A percentile compares a stretch with the other conserved stretches of the same genome.
These are phyloP conservation scores for Pyrrhia umbra DNA, from an alignment of 2,888 invertebrate genomes.

Conservation along the genomic window DNA sequence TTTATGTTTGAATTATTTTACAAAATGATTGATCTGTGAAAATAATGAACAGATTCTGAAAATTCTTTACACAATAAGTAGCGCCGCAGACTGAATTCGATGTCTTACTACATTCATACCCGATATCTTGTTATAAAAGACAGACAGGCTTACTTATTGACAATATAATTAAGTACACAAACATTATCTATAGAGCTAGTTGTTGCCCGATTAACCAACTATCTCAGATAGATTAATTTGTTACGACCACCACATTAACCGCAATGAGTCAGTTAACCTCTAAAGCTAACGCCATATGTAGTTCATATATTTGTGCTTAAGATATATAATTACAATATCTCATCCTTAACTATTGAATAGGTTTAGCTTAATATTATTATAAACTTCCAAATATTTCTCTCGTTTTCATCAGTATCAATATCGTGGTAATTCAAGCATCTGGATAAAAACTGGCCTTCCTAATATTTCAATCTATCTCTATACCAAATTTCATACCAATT, in stretches of 20 bases:
- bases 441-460: no score
- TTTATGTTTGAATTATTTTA: no score
- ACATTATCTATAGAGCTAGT: background rate
- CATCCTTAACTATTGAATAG: background rate
- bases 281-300: conserved; percentile 8
- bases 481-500: no score
- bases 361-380: background rate
- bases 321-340: background rate
- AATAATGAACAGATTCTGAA: background rate
- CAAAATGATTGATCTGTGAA: no score
- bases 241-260: conserved; percentile 51
- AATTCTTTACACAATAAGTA: background rate
- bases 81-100: no score
- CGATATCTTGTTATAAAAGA: no score
- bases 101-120: no score
- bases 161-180: background rate
- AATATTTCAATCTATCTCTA: no score
- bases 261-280: conserved; percentile 42
- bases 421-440: no score
- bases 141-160: background rate
- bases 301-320: background rate
- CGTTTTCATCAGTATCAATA: no score
- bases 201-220: conserved; percentile 11
- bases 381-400: no score
- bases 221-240: conserved; percentile 48